Percentiles rank a stretch among this genome's conserved stretches.
phyloP scores from a whole-genome alignment of 2,888 invertebrate species.

The Actias luna region DNA sequence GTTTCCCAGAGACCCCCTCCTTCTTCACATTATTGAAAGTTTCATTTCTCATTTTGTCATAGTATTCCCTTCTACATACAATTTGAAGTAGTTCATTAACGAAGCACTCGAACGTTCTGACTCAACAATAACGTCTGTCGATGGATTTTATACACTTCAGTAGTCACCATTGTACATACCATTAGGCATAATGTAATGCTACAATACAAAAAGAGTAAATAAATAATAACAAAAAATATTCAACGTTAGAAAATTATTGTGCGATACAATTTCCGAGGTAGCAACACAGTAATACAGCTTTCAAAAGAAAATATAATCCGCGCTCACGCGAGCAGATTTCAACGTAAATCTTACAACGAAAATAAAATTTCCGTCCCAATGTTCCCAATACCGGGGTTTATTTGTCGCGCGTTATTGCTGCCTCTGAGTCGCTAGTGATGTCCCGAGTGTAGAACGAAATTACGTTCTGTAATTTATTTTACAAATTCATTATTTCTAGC shows the following conservation, averaged over 20 bases:
- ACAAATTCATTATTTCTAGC: background rate
- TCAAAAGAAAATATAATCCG: constrained; percentile 16
- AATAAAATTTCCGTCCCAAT: constrained; percentile 15
- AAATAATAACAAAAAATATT: background rate
- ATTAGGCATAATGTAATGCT: background rate
- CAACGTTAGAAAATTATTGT: background rate
- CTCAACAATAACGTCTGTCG: too few species aligned
- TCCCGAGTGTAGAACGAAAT: background rate
- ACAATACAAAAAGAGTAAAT: background rate
- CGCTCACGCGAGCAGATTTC: constrained; percentile 16
- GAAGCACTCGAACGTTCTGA: too few species aligned
- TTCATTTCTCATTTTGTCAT: too few species aligned
- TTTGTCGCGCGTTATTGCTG: constrained; percentile 35
- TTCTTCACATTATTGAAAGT: too few species aligned
- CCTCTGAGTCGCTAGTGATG: constrained; percentile 22
- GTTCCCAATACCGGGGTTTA: constrained; percentile 28
- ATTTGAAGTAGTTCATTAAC: too few species aligned
- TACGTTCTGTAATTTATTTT: background rate
- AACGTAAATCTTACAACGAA: constrained; percentile 13
- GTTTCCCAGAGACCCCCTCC: too few species aligned
- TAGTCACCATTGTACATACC: too few species aligned
- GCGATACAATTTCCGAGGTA: background rate
- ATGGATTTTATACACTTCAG: too few species aligned
- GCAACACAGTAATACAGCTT: constrained; percentile 6
- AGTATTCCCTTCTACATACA: too few species aligned